phyloP scores from a whole-genome alignment of 1,140 invertebrate genomes.

The Pseudomyrmex dendroicus region DNA sequence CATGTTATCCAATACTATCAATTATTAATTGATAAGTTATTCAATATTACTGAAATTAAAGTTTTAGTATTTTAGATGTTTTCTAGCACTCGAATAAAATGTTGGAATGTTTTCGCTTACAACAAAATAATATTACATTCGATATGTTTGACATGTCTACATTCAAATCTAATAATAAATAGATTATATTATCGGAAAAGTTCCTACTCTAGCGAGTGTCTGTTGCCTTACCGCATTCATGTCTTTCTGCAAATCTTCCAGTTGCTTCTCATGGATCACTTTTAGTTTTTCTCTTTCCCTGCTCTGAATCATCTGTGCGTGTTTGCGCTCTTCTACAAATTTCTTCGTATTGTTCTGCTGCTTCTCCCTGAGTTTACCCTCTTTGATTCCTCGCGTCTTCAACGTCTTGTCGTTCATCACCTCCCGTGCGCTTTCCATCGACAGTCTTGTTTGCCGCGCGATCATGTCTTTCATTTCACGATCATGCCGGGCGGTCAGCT shows the following conservation, averaged over 20 bases:
- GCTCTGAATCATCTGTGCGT: conserved; percentile 94
- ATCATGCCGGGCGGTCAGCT: conserved; percentile 95
- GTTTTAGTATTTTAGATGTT: neutral
- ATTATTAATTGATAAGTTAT: neutral
- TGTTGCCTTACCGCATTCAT: conserved; percentile 92
- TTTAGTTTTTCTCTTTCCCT: conserved; percentile 97
- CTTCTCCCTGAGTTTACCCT: conserved; percentile 96
- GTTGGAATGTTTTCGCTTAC: neutral
- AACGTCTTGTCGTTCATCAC: conserved; percentile 98
- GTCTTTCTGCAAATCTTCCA: conserved; percentile 95
- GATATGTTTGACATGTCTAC: neutral
- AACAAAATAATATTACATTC: neutral
- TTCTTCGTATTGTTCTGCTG: conserved; percentile 99
- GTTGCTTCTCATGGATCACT: conserved; percentile 95
- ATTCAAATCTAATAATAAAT: neutral
- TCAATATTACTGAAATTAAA: conserved; percentile 19
- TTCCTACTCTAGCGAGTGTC: conserved; percentile 5
- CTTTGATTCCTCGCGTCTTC: conserved; percentile 98
- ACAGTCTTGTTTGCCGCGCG: conserved; percentile 96
- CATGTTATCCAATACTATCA: no score
- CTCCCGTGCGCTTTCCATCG: conserved; percentile 98
- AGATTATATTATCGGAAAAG: conserved; percentile 36
- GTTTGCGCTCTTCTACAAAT: conserved; percentile 98
- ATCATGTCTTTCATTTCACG: conserved; percentile 99
- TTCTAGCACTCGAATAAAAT: neutral